Base-by-base conservation (phyloP, 1,140 invertebrate species). In the Temnothorax curvispinosus region DNA sequence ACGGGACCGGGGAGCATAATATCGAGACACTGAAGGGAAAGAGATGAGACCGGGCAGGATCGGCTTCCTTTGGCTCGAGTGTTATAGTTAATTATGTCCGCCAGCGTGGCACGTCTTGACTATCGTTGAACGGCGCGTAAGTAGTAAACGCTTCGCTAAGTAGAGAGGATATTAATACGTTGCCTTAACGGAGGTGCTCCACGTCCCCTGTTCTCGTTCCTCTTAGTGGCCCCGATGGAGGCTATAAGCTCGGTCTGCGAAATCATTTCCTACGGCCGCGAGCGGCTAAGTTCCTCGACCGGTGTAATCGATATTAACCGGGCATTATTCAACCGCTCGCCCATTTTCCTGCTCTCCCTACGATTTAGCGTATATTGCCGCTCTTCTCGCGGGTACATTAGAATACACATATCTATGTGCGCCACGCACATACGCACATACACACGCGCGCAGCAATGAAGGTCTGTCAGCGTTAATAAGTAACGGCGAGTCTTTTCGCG, bases 51-150 rank as follows among this genome's bases (percentile, higher is more conserved):
- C 18, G 27, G 81, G 71, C 3, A 47, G 80, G 38, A 27, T 41
- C 54, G 62, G 71, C 21, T 65, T 82, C 71, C 62, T 52, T 56
- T 75, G 54, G 35, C 77, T 52, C 11, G 18, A 15, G 82, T 65
- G 86, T 90, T 88, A 89, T 85, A 90, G 90, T 92, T 92, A 93
- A 91, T 90, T 90, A 92, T 87, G 80, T 89, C 87, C 88, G 82
- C 90, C 76, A 88, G 88, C 88, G 89, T 75, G 71, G 81, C 71
- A 85, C 88, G 88, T 91, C 88, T 69, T 18, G 80, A 74, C 56
- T 67, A 80, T 92, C 87, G 35, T 62, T 60, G 80, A 38, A n/a
- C 84, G 11, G 76, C 69, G 87, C 85, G 77, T 88, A 87, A 91
- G 85, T 38, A 87, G 90, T 89, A 85, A 89, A 90, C 84, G 87